These are phyloP conservation scores for Psylliodes chrysocephalus DNA, from an alignment of 2,888 invertebrate genomes.

Conservation along the genomic window DNA sequence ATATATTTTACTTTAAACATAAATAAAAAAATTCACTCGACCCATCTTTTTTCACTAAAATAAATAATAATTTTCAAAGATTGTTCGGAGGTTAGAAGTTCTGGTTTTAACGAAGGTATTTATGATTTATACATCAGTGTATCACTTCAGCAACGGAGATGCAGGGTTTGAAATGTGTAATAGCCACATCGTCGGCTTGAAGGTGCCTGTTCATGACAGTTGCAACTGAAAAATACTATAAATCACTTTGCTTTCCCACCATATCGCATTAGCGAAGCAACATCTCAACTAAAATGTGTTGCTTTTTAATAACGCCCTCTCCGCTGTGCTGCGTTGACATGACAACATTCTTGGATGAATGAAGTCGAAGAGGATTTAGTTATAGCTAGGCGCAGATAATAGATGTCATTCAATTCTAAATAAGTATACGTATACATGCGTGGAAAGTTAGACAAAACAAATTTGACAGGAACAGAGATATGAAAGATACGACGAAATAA, in stretches of 20 bases:
- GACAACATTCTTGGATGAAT: conserved; percentile 10
- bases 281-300: conserved; percentile 44
- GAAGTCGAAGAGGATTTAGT: conserved; percentile 5
- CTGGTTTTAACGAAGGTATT: conserved; percentile 8
- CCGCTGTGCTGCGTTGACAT: conserved; percentile 6
- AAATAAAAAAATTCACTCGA: too few relatives aligned
- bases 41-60: too few relatives aligned
- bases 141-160: conserved; percentile 21
- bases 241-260: conserved; percentile 45
- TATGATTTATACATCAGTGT: conserved; percentile 27
- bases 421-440: too few relatives aligned
- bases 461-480: too few relatives aligned
- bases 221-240: conserved; percentile 50
- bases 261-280: conserved; percentile 42
- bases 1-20: too few relatives aligned
- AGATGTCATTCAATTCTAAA: too few relatives aligned
- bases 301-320: conserved; percentile 29
- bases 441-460: too few relatives aligned
- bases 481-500: too few relatives aligned
- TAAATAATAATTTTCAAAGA: too few relatives aligned
- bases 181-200: conserved; percentile 40
- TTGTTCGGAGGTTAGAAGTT: too few relatives aligned
- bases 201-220: conserved; percentile 49
- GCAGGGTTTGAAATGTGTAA: conserved; percentile 41
- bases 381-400: too few relatives aligned